phyloP scores from a whole-genome alignment of 1,140 invertebrate genomes.

The Drosophila littoralis region DNA sequence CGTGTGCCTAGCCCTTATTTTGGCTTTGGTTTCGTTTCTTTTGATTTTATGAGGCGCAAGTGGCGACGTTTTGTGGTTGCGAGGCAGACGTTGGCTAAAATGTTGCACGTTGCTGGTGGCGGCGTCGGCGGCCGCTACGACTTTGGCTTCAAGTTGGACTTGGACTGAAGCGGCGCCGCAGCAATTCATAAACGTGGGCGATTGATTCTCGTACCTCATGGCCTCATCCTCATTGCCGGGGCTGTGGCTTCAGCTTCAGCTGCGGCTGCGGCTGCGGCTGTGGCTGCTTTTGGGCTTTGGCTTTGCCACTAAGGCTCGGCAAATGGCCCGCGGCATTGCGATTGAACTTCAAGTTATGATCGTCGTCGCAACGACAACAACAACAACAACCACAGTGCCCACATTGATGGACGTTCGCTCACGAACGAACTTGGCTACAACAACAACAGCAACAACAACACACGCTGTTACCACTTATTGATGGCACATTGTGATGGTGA shows the following conservation, averaged over 20 bases:
- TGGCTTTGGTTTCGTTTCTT: conserved; percentile 22
- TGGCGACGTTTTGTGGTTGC: conserved; percentile 83
- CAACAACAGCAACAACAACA: conserved; percentile 63
- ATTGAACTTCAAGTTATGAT: conserved; percentile 84
- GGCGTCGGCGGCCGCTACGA: conserved; percentile 42
- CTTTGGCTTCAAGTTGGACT: conserved; percentile 26
- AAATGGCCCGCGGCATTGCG: conserved; percentile 84
- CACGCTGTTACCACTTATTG: conserved; percentile 82
- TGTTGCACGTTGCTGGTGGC: conserved; percentile 75
- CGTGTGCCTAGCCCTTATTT: conserved; percentile 84
- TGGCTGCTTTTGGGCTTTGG: conserved; percentile 76
- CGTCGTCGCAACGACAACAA: conserved; percentile 68
- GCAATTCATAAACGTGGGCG: conserved; percentile 84
- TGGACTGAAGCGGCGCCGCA: conserved; percentile 75
- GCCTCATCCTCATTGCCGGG: conserved; percentile 56
- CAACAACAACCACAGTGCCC: conserved; percentile 42
- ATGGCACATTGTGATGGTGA: conserved; percentile 81
- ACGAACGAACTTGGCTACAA: conserved; percentile 67
- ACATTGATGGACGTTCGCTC: conserved; percentile 83
- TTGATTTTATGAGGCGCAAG: conserved; percentile 80
- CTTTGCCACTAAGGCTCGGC: conserved; percentile 82
- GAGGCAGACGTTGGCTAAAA: conserved; percentile 79
- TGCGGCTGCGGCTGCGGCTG: conserved; percentile 31
- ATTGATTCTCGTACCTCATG: conserved; percentile 81
- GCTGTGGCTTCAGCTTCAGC: conserved; percentile 6